Conservation (phyloP, 2,797 vertebrate genomes). For the Vultur gryphus region DNA sequence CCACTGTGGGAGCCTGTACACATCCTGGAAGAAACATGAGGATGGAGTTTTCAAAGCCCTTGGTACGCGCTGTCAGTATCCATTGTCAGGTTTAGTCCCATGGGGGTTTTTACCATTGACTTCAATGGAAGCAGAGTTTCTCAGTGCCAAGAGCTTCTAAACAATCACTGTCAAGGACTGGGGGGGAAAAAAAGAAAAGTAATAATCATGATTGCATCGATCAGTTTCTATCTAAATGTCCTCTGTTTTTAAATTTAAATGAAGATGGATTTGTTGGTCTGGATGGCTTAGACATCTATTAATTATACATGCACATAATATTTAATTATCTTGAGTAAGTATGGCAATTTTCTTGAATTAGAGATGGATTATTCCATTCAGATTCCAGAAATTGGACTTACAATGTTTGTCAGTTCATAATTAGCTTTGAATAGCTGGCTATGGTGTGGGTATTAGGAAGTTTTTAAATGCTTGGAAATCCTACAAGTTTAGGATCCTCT, state of each 20-base stretch:
- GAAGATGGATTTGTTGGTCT: conserved; percentile 45
- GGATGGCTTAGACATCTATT: conserved; percentile 1
- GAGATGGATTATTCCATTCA: conserved; percentile 10
- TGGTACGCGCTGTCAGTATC: not conserved
- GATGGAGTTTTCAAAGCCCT: not conserved
- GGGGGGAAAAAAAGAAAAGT: fast-evolving
- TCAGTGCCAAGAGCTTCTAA: not conserved
- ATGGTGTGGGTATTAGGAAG: not conserved
- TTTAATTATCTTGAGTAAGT: conserved; percentile 22
- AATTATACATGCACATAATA: conserved; percentile 31
- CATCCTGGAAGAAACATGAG: not conserved
- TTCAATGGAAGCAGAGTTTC: not conserved
- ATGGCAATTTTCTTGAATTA: conserved; percentile 23
- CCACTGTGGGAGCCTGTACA: not conserved
- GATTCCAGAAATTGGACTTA: not conserved
- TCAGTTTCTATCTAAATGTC: not conserved
- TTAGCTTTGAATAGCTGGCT: not conserved
- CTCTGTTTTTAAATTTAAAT: not conserved
- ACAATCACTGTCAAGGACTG: not conserved
- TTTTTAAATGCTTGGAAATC: not conserved
- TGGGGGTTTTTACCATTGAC: not conserved
- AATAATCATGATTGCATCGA: not conserved
- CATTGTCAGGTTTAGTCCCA: not conserved
- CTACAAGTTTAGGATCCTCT: not conserved
- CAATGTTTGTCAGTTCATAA: conserved; percentile 9